Evolutionary conservation across 2,113 vertebrate species (phyloP).

Genomic region (Copsychus sechellarum): DNA sequence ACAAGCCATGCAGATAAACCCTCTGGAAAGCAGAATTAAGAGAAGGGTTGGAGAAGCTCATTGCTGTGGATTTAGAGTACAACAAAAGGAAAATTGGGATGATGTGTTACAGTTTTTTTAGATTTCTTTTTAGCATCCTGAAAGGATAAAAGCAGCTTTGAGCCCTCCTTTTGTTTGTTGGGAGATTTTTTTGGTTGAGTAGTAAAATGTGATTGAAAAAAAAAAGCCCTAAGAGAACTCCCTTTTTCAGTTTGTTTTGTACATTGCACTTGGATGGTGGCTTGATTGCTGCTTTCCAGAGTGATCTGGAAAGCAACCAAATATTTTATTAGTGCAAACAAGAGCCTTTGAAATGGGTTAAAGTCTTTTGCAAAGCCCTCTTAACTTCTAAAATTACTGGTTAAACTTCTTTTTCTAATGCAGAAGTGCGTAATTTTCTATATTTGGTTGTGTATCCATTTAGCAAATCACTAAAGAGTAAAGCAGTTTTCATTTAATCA

Average conservation of each 20-base stretch:
- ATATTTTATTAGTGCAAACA: slow-evolving; percentile 20
- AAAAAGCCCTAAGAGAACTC: not conserved
- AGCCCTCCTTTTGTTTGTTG: not conserved
- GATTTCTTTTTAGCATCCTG: not conserved
- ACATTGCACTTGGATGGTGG: not conserved
- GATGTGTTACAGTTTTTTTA: not conserved
- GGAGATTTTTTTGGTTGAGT: not conserved
- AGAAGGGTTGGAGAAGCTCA: not conserved
- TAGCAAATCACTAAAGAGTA: not conserved
- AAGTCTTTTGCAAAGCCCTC: not conserved
- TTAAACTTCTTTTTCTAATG: not conserved
- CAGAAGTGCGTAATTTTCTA: not conserved
- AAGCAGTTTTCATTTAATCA: not conserved
- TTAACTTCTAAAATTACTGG: not conserved
- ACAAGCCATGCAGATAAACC: not conserved
- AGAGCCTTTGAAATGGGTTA: not conserved
- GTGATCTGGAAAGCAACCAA: slow-evolving; percentile 7
- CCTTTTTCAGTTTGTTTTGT: slow-evolving; percentile 14
- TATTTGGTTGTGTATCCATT: not conserved
- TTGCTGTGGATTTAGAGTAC: not conserved
- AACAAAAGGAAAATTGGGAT: not conserved
- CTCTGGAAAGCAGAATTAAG: not conserved
- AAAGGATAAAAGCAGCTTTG: not conserved
- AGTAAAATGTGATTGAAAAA: not conserved
- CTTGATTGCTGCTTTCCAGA: not conserved